phyloP scores from a whole-genome alignment of 2,888 invertebrate species.

The Nemotelus pantherinus region DNA sequence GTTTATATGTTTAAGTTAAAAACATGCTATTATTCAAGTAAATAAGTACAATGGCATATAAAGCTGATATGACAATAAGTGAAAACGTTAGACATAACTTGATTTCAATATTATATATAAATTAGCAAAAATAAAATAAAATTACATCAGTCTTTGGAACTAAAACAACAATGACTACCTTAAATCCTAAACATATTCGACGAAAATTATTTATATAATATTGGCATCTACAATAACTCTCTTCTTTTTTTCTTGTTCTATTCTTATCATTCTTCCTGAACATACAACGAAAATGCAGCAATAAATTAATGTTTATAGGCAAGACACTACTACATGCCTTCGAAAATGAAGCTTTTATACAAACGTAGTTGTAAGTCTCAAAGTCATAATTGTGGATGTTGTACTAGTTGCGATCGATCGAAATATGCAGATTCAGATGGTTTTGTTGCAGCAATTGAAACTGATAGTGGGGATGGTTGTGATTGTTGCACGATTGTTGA shows the following conservation, averaged over 20 bases:
- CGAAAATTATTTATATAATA: neutral
- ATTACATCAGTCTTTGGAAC: conserved; percentile 46
- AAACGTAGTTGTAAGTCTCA: conserved; percentile 63
- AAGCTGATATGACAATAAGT: conserved; percentile 29
- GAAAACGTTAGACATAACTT: neutral
- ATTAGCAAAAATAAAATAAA: conserved; percentile 22
- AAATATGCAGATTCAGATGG: conserved; percentile 51
- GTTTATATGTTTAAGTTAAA: neutral
- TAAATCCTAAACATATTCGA: neutral
- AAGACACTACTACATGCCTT: conserved; percentile 50
- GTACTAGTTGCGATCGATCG: conserved; percentile 54
- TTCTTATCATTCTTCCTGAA: neutral
- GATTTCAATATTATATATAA: neutral
- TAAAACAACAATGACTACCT: conserved; percentile 26
- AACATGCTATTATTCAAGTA: neutral
- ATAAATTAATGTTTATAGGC: conserved; percentile 16
- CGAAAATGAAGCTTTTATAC: conserved; percentile 62
- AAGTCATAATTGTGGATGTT: conserved; percentile 65
- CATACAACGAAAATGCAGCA: conserved; percentile 1
- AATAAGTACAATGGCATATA: conserved; percentile 39
- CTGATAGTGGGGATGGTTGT: conserved; percentile 54
- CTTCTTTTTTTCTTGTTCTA: neutral
- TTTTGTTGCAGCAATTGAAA: conserved; percentile 38
- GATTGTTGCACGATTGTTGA: conserved; percentile 29
- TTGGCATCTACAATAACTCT: neutral